These are phyloP conservation scores for Polia nebulosa DNA, from an alignment of 2,888 invertebrate species.

Conservation along the genomic window DNA sequence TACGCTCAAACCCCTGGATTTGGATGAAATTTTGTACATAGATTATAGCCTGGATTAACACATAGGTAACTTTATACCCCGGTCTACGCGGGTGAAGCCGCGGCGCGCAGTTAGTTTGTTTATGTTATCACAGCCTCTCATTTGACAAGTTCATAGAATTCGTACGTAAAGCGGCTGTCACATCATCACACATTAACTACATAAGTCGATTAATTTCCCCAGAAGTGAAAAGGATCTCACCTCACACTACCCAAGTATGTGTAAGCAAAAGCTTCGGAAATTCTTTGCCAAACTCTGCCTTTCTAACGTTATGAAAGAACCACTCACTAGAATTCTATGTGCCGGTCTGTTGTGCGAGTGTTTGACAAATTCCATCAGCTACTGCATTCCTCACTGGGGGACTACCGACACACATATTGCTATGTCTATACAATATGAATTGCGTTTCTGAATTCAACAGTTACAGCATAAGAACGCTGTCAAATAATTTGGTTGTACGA, in stretches of 20 bases:
- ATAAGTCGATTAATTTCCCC: background rate
- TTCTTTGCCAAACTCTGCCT: conserved; percentile 7
- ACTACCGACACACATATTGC: background rate
- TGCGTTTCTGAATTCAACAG: background rate
- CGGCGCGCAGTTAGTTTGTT: too few species aligned
- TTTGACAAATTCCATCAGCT: conserved; percentile 10
- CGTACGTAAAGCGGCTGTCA: background rate
- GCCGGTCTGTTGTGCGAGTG: conserved; percentile 10
- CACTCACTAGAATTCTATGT: conserved; percentile 37
- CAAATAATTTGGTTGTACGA: too few species aligned
- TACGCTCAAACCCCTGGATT: too few species aligned
- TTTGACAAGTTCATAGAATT: background rate
- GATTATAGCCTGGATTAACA: too few species aligned
- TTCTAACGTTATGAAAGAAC: conserved; percentile 13
- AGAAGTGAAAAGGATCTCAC: background rate
- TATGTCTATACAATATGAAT: background rate
- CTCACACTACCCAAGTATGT: background rate
- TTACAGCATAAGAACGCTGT: too few species aligned
- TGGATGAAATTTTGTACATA: too few species aligned
- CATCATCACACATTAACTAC: background rate
- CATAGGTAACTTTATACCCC: too few species aligned
- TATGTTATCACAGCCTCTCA: too few species aligned
- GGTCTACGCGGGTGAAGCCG: too few species aligned
- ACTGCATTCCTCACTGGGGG: conserved; percentile 23
- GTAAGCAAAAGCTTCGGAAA: conserved; percentile 13